These are phyloP conservation scores for Bubo bubo DNA, from an alignment of 2,113 vertebrate species.

Conservation along the genomic window DNA sequence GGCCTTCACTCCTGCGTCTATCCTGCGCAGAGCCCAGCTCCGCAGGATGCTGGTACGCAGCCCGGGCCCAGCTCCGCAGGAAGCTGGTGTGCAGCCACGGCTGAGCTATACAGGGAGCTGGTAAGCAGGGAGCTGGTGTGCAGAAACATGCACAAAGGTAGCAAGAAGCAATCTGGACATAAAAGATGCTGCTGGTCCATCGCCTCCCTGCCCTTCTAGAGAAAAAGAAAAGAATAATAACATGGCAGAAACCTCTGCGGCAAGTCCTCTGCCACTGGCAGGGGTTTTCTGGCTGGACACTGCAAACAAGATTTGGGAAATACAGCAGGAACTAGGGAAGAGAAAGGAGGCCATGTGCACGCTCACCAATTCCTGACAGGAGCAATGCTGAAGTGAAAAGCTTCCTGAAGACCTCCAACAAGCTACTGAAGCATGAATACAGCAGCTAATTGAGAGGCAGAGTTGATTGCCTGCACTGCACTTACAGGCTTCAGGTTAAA, in stretches of 20 bases:
- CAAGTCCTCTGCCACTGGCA: not conserved
- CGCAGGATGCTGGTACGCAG: not conserved
- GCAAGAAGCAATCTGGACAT: not conserved
- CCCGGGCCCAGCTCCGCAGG: not conserved
- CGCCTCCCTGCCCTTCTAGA: not conserved
- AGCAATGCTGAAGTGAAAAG: not conserved
- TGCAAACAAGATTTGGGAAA: not conserved
- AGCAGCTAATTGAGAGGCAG: constrained; percentile 40
- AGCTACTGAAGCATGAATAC: constrained; percentile 33
- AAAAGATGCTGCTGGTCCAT: not conserved
- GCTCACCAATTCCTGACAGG: not conserved
- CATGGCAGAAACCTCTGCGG: not conserved
- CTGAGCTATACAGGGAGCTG: not conserved
- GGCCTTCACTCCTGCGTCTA: fast-evolving
- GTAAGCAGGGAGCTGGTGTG: not conserved
- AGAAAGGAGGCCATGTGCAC: not conserved
- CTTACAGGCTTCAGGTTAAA: not conserved
- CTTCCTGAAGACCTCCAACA: constrained; percentile 26
- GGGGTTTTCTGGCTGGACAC: not conserved
- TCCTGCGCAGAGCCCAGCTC: not conserved
- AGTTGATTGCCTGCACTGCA: not conserved
- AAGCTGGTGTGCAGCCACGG: not conserved
- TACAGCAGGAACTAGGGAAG: not conserved
- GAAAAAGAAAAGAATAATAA: not conserved
- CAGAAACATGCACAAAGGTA: not conserved